phyloP scores from a whole-genome alignment of 2,797 vertebrate species.

The Chiroxiphia lanceolata region DNA sequence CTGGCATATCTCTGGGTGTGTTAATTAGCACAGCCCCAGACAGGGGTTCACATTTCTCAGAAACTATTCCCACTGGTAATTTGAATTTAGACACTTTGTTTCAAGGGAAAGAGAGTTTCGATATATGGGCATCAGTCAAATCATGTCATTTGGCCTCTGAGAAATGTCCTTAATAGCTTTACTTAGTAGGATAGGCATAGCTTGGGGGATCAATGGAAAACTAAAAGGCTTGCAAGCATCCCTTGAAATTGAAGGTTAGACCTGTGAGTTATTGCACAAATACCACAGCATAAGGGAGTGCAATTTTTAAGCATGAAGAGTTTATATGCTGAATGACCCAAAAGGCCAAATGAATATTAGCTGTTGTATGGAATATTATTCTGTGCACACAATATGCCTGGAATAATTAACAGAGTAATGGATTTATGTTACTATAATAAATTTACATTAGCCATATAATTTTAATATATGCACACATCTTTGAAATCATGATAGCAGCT shows the following conservation, averaged over 20 bases:
- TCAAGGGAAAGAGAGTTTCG: not conserved
- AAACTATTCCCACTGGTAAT: not conserved
- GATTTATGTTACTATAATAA: not conserved
- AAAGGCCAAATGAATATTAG: not conserved
- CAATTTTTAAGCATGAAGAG: not conserved
- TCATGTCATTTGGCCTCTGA: not conserved
- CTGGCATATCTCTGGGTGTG: not conserved
- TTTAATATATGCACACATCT: constrained; percentile 1
- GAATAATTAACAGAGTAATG: constrained; percentile 23
- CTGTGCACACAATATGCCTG: not conserved
- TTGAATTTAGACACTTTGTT: not conserved
- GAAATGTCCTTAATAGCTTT: not conserved
- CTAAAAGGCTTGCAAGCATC: not conserved
- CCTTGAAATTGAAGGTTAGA: not conserved
- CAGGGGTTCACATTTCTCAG: not conserved
- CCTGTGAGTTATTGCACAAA: not conserved
- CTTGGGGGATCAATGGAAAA: not conserved
- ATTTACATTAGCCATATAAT: not conserved
- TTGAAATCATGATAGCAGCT: not conserved
- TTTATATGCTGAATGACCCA: not conserved
- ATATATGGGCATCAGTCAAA: not conserved
- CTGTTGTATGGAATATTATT: not conserved
- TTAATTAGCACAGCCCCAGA: not conserved
- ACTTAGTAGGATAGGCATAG: not conserved
- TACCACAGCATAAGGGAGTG: not conserved